Conservation (phyloP, 2,797 vertebrate species). For the Natrix natrix region DNA sequence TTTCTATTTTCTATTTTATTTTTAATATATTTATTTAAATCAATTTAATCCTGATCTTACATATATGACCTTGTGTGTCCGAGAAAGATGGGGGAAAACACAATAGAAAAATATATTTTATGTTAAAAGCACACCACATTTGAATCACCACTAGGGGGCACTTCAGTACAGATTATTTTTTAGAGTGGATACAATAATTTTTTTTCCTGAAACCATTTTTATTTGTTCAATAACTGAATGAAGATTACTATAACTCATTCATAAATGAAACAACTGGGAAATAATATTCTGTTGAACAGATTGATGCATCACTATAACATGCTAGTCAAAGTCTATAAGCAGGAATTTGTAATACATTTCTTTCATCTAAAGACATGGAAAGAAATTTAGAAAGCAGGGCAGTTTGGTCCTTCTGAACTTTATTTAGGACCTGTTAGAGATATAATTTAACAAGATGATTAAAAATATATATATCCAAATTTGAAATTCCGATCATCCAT, state of each 20-base stretch:
- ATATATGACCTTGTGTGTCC: neutral
- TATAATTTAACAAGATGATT: neutral
- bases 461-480: neutral
- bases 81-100: neutral
- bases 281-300: neutral
- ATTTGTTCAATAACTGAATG: neutral
- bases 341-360: neutral
- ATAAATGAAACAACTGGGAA: neutral
- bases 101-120: neutral
- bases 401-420: neutral
- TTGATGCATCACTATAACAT: neutral
- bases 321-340: neutral
- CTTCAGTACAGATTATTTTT: conserved; percentile 3
- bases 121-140: conserved; percentile 20
- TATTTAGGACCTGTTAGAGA: neutral
- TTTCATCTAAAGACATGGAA: neutral
- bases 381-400: neutral
- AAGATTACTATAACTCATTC: neutral
- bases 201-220: neutral
- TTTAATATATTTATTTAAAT: neutral
- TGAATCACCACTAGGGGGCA: conserved; percentile 49
- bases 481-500: neutral
- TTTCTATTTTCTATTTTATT: neutral
- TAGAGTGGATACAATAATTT: neutral
- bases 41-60: neutral